Evolutionary conservation across 2,888 invertebrate genomes (phyloP).

Genomic region (Oxycera nigricornis): DNA sequence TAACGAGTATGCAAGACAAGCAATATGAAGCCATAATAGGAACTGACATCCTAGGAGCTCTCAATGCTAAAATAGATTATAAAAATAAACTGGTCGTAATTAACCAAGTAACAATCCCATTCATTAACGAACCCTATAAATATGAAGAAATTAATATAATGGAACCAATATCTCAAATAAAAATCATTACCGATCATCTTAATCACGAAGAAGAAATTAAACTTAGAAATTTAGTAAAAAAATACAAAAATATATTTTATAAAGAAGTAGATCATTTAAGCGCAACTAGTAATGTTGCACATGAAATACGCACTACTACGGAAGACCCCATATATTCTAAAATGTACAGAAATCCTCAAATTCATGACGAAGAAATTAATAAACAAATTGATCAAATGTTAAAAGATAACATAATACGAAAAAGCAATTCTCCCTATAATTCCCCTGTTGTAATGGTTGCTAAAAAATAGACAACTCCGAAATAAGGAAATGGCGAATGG

Average conservation of each 20-base stretch:
- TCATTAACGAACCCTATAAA: neutral
- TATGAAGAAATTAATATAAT: constrained; percentile 1
- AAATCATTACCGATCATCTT: neutral
- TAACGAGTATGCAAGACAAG: neutral
- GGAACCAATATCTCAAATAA: neutral
- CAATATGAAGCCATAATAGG: neutral
- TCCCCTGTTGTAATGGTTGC: constrained; percentile 25
- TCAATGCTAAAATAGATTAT: neutral
- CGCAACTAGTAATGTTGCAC: neutral
- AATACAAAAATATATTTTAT: constrained; percentile 7
- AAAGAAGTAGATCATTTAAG: neutral
- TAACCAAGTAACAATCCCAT: neutral
- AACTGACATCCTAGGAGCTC: neutral
- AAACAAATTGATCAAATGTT: no score
- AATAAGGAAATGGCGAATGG: constrained; percentile 1
- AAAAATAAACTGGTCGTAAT: neutral
- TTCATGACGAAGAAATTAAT: neutral
- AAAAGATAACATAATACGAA: neutral
- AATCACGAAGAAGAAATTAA: neutral
- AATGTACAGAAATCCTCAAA: neutral
- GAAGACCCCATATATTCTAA: constrained; percentile 14
- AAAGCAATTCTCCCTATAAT: constrained; percentile 20
- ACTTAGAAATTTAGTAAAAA: neutral
- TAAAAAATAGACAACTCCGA: constrained; percentile 11
- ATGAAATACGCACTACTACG: neutral